A percentile compares a stretch with the other conserved stretches of the same genome.
These are phyloP conservation scores for Athetis lepigone DNA, from an alignment of 2,888 invertebrate species.

Conservation along the genomic window DNA sequence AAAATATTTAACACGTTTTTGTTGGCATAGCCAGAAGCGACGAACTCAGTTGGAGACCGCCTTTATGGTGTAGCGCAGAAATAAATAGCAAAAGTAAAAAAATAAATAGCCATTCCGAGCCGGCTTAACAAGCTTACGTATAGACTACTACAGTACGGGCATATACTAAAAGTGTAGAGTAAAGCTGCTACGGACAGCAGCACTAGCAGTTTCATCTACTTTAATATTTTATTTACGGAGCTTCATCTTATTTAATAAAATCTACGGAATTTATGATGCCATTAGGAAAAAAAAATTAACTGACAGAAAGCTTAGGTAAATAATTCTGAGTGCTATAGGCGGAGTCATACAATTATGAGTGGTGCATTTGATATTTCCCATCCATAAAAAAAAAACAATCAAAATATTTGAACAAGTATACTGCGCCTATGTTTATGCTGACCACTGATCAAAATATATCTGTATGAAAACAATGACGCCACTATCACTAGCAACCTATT, in stretches of 20 bases:
- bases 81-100: constrained; percentile 9
- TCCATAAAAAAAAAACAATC: no score
- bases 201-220: no score
- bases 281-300: no score
- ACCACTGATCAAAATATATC: neutral
- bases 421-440: neutral
- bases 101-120: neutral
- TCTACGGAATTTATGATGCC: no score
- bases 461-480: neutral
- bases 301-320: no score
- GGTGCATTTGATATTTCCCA: no score
- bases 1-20: constrained; percentile 45
- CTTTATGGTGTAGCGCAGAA: constrained; percentile 15
- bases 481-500: neutral
- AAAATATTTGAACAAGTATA: no score
- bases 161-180: neutral
- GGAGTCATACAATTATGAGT: no score
- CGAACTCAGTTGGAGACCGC: constrained; percentile 27
- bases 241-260: no score
- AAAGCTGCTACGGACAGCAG: no score
- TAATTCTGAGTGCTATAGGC: no score
- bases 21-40: constrained; percentile 15
- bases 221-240: no score
- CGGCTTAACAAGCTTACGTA: neutral
- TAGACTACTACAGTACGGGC: constrained; percentile 6